phyloP scores from a whole-genome alignment of 2,113 vertebrate genomes.

The Benitochromis conjunctus region DNA sequence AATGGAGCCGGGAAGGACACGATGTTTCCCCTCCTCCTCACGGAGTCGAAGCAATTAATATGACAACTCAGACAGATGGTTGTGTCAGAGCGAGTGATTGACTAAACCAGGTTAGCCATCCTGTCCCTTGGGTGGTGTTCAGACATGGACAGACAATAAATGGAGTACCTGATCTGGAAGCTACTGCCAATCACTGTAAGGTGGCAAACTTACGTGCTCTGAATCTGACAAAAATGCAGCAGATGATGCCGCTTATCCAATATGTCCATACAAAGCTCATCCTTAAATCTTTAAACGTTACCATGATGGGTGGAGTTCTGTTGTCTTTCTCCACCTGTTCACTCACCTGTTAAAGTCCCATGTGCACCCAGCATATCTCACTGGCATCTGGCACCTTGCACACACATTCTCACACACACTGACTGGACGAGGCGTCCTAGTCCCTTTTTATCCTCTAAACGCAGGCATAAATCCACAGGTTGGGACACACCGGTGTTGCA shows the following conservation, averaged over 20 bases:
- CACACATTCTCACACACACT: neutral
- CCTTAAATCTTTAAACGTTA: neutral
- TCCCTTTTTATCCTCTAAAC: conserved; percentile 55
- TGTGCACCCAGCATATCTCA: neutral
- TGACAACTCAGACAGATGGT: conserved; percentile 21
- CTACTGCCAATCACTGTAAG: neutral
- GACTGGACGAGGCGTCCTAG: conserved; percentile 23
- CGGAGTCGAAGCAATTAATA: conserved; percentile 20
- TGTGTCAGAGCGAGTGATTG: conserved; percentile 11
- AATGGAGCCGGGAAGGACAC: conserved; percentile 15
- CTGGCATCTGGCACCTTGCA: conserved; percentile 39
- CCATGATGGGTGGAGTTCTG: neutral
- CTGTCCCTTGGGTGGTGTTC: neutral
- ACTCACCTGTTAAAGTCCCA: neutral
- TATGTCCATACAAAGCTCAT: neutral
- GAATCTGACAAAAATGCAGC: neutral
- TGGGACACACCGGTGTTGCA: neutral
- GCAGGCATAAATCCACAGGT: conserved; percentile 32
- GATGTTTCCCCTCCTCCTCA: neutral
- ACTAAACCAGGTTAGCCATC: conserved; percentile 25
- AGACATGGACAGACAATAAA: neutral
- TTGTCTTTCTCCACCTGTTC: conserved; percentile 14
- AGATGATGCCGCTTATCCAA: neutral
- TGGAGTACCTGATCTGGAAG: neutral
- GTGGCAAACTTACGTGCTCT: neutral